Percentiles rank a stretch among this genome's conserved stretches.
Conservation (phyloP, 2,888 invertebrate genomes). For the Eurytoma californica region DNA sequence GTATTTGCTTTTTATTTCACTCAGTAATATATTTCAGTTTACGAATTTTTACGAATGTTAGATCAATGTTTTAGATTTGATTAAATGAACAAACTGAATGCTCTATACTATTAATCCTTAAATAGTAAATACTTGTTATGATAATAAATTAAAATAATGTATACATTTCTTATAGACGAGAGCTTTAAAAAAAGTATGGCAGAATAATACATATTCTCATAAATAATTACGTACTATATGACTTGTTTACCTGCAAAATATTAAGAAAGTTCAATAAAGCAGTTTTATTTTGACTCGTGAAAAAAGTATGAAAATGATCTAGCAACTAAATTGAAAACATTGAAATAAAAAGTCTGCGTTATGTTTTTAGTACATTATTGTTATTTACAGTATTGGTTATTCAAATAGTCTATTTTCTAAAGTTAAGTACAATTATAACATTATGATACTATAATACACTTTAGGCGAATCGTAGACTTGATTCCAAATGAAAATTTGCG, state of each 20-base stretch:
- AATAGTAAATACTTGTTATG: neutral
- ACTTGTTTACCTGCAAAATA: neutral
- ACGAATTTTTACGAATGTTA: slow-evolving; percentile 1
- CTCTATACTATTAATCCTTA: neutral
- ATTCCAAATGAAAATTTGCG: slow-evolving; percentile 43
- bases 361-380: slow-evolving; percentile 22
- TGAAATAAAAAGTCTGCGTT: slow-evolving; percentile 21
- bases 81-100: no score
- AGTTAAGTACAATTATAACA: slow-evolving; percentile 42
- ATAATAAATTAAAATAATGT: no score
- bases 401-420: slow-evolving; percentile 33
- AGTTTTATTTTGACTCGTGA: neutral
- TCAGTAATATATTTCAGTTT: slow-evolving; percentile 20
- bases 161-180: no score
- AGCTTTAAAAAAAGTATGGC: no score
- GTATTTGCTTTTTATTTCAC: slow-evolving; percentile 25
- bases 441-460: slow-evolving; percentile 50
- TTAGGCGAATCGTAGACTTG: slow-evolving; percentile 47
- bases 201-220: no score
- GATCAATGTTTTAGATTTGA: slow-evolving; percentile 6
- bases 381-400: slow-evolving; percentile 48
- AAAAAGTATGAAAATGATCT: slow-evolving; percentile 8
- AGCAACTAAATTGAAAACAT: slow-evolving; percentile 6
- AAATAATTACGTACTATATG: no score
- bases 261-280: slow-evolving; percentile 14